Conservation (phyloP, 1,140 invertebrate genomes). For the Trialeurodes vaporariorum region DNA sequence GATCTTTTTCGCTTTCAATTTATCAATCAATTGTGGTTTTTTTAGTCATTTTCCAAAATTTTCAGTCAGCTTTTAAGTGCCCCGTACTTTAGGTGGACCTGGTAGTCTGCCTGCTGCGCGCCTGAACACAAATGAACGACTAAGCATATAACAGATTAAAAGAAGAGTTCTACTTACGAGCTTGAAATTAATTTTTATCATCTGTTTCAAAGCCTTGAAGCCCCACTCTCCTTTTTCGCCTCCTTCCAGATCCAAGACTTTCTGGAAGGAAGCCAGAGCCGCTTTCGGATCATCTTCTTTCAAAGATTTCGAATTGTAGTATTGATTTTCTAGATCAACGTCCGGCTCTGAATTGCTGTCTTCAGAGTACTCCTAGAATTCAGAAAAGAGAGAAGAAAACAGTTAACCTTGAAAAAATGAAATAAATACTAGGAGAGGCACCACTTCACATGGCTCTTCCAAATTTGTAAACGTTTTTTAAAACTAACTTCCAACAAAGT, state of each 20-base stretch:
- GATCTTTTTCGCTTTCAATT: too few species aligned
- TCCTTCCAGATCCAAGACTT: constrained; percentile 88
- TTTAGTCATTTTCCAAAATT: too few species aligned
- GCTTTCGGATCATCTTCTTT: constrained; percentile 94
- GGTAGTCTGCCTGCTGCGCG: too few species aligned
- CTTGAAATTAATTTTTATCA: constrained; percentile 99
- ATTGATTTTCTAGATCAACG: constrained; percentile 99
- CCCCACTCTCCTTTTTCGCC: constrained; percentile 99
- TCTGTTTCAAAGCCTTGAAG: constrained; percentile 99
- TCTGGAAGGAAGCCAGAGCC: constrained; percentile 90
- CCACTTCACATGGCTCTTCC: too few species aligned
- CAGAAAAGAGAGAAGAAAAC: too few species aligned
- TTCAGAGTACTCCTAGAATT: constrained; percentile 84
- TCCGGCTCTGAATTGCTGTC: constrained; percentile 96
- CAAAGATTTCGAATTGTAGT: constrained; percentile 97
- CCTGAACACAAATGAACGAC: neutral
- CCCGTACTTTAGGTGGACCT: too few species aligned
- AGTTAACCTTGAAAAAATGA: too few species aligned
- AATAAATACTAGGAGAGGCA: too few species aligned
- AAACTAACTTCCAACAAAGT: too few species aligned
- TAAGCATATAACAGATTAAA: neutral
- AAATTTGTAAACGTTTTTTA: too few species aligned
- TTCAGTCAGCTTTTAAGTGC: too few species aligned
- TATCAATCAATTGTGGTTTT: too few species aligned
- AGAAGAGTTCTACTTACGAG: constrained; percentile 48